Evolutionary conservation across 92 coral and sea anemone species (phyloP).

Genomic region (Actinernus sp.): DNA sequence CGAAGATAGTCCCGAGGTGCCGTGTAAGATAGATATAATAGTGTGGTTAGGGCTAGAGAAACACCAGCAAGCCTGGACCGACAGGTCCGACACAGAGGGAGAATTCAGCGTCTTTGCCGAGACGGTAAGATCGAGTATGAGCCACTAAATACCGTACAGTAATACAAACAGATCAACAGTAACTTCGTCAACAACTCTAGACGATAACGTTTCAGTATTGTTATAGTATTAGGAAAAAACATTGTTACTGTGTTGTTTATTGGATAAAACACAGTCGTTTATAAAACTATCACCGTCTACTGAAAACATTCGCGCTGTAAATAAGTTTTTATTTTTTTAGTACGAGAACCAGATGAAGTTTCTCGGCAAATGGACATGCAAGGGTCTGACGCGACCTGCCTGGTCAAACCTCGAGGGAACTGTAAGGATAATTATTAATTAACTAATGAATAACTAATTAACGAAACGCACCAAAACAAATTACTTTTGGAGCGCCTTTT

Average conservation of each 20-base stretch:
- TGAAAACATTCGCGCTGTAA: neutral
- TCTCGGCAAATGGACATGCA: slow-evolving; percentile 91
- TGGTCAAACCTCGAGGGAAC: slow-evolving; percentile 90
- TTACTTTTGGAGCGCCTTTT: too few species aligned
- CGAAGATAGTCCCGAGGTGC: slow-evolving; percentile 93
- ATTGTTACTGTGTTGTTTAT: too few species aligned
- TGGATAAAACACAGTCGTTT: too few species aligned
- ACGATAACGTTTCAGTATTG: too few species aligned
- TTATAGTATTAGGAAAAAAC: too few species aligned
- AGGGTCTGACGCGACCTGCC: slow-evolving; percentile 82
- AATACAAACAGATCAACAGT: neutral
- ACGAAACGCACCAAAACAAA: too few species aligned
- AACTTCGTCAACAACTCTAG: too few species aligned
- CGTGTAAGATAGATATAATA: slow-evolving; percentile 83
- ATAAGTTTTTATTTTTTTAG: slow-evolving; percentile 30
- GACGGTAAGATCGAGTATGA: slow-evolving; percentile 68
- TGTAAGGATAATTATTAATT: too few species aligned
- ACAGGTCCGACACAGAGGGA: slow-evolving; percentile 87
- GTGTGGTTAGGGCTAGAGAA: slow-evolving; percentile 95
- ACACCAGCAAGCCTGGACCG: slow-evolving; percentile 92
- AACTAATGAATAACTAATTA: too few species aligned
- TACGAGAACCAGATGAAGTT: slow-evolving; percentile 89
- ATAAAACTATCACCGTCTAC: too few species aligned
- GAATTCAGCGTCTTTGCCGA: slow-evolving; percentile 93
- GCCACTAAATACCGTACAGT: neutral